Conservation (phyloP, 2,113 vertebrate species). For the Strigops habroptila region DNA sequence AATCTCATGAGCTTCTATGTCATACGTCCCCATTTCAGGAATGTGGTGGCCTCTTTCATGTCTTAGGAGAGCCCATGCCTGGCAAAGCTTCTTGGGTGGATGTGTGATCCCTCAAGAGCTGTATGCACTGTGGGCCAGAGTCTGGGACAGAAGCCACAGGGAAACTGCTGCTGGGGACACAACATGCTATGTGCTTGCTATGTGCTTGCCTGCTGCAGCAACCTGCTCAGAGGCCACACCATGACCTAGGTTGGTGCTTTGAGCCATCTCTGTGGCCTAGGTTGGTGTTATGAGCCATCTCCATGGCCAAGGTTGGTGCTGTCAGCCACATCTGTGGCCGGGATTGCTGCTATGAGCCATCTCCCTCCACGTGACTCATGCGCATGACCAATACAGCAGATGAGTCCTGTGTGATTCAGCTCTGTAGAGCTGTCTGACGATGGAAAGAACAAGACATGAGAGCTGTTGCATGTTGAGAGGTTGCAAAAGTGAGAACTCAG, state of each 20-base stretch:
- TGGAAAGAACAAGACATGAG: background rate
- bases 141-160: background rate
- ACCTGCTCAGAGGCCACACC: background rate
- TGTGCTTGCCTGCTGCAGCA: background rate
- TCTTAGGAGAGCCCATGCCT: background rate
- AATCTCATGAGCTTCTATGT: background rate
- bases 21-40: background rate
- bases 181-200: rapidly evolving
- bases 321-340: too few species aligned
- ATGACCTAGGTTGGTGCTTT: background rate
- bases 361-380: background rate
- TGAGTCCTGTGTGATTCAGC: background rate
- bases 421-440: background rate
- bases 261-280: background rate
- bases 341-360: too few species aligned
- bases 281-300: background rate
- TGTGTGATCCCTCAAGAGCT: background rate
- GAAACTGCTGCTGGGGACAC: background rate
- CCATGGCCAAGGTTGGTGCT: background rate
- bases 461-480: background rate
- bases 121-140: background rate
- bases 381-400: background rate
- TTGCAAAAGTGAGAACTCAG: background rate
- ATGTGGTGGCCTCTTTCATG: background rate
- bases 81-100: background rate